Evolutionary conservation across 2,113 vertebrate genomes (phyloP).

Genomic region (Emydocephalus ijimae): DNA sequence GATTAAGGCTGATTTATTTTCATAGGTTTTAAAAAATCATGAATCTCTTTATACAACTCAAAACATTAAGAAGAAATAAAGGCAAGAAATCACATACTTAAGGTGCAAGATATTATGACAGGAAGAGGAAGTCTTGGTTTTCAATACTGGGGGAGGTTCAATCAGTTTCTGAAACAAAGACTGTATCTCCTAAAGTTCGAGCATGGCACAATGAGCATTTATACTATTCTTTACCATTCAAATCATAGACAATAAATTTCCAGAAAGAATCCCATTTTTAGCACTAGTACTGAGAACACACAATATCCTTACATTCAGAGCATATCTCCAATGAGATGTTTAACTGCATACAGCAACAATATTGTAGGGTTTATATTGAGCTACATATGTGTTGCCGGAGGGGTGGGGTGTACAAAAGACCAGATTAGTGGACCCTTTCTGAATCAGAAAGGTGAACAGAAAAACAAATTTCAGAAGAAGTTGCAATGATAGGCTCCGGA

Average conservation of each 20-base stretch:
- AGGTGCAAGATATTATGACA: neutral
- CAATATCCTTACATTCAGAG: neutral
- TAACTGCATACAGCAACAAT: neutral
- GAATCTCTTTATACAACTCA: neutral
- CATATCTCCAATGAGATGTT: neutral
- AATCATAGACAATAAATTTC: neutral
- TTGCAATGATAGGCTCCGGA: neutral
- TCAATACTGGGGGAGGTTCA: neutral
- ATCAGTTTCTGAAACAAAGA: neutral
- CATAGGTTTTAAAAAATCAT: neutral
- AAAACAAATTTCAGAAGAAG: neutral
- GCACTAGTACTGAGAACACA: neutral
- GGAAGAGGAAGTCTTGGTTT: neutral
- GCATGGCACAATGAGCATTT: neutral
- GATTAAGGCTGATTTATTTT: neutral
- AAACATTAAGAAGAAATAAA: neutral
- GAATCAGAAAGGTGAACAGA: neutral
- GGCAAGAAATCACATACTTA: neutral
- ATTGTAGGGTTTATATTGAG: neutral
- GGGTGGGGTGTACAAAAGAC: neutral
- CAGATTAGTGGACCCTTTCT: neutral
- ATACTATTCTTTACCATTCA: neutral
- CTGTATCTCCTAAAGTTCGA: neutral
- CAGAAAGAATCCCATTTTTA: neutral
- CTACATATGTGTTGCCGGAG: neutral